Base-by-base conservation (phyloP, 2,888 invertebrate species). In the Pedicia rivosa region DNA sequence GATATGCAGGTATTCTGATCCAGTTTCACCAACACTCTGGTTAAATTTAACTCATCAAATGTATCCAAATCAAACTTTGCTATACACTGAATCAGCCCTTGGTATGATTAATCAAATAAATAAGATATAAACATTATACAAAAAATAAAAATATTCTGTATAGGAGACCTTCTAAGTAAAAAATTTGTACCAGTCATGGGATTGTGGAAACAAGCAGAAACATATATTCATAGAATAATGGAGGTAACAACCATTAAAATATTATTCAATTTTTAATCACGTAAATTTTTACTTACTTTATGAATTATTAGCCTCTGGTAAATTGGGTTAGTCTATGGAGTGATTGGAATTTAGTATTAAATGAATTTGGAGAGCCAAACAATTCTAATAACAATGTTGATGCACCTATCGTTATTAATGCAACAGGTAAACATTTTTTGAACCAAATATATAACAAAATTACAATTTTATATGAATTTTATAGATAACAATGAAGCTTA, bases 281-380 rank as follows among this genome's bases (percentile, higher is more conserved):
- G n/a, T n/a, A n/a, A n/a, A n/a, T 12, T n/a, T n/a, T n/a, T n/a
- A n/a, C n/a, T n/a, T n/a, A n/a, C n/a, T n/a, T n/a, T n/a, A n/a
- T n/a, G n/a, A n/a, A n/a, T 70, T 78, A 82, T 56, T n/a, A n/a
- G 70, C 78, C 82, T 56, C 51, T 87, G 14, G 72, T 77, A 47
- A 70, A 83, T 55, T 78, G 73, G 62, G 74, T 78, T 0, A 68
- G 69, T 14, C 88, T 83, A 2, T 92, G 90, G 88, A 67, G 83
- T 0, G 90, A 92, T 55, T 92, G 90, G 90, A 94, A 92, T 56
- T 60, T 91, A 36, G 78, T 75, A 13, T 56, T 92, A 14, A 67
- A 84, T 52, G 56, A 66, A 38, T 43, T 52, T 1, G 90, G 90
- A 13, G 87, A 88, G 1, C 91, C 91, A 1, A 87, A 88, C 57